phyloP scores from a whole-genome alignment of 1,140 invertebrate genomes.

The Argopecten irradians region DNA sequence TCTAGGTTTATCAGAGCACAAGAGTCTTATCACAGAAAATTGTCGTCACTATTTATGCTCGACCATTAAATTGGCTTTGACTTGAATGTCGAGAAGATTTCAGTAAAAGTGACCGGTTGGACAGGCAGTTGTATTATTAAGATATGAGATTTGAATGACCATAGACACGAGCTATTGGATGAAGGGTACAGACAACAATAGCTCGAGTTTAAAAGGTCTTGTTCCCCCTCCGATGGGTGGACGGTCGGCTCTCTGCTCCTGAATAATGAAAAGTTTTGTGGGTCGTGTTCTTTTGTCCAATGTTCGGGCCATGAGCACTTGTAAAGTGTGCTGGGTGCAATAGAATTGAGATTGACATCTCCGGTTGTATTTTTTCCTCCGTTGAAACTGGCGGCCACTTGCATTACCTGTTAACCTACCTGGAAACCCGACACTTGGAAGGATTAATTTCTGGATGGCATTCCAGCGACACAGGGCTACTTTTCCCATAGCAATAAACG shows the following conservation, averaged over 20 bases:
- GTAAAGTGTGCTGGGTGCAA: slow-evolving; percentile 6
- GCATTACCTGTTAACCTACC: slow-evolving; percentile 6
- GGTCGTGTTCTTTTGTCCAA: slow-evolving; percentile 21
- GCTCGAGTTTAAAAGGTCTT: not conserved
- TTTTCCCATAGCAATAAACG: slow-evolving; percentile 21
- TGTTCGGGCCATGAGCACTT: not conserved
- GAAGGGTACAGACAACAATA: not conserved
- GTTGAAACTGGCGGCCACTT: slow-evolving; percentile 8
- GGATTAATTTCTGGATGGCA: slow-evolving; percentile 21
- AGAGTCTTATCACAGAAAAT: not conserved
- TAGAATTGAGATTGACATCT: not conserved
- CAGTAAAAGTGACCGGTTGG: not conserved
- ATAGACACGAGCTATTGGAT: not conserved
- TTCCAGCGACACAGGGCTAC: not conserved
- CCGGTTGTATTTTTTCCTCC: not conserved
- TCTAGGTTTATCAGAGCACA: not conserved
- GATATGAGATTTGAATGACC: slow-evolving; percentile 16
- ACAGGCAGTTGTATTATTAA: slow-evolving; percentile 2
- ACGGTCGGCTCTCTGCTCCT: not conserved
- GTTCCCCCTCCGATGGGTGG: not conserved
- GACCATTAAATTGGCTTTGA: slow-evolving; percentile 17
- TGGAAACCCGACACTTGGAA: not conserved
- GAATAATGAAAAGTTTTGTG: not conserved
- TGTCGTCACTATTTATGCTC: not conserved
- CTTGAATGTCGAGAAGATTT: slow-evolving; percentile 6